A percentile compares a stretch with the other conserved stretches of the same genome.
These are phyloP conservation scores for Arenaria interpres DNA, from an alignment of 2,113 vertebrate species.

Conservation along the genomic window DNA sequence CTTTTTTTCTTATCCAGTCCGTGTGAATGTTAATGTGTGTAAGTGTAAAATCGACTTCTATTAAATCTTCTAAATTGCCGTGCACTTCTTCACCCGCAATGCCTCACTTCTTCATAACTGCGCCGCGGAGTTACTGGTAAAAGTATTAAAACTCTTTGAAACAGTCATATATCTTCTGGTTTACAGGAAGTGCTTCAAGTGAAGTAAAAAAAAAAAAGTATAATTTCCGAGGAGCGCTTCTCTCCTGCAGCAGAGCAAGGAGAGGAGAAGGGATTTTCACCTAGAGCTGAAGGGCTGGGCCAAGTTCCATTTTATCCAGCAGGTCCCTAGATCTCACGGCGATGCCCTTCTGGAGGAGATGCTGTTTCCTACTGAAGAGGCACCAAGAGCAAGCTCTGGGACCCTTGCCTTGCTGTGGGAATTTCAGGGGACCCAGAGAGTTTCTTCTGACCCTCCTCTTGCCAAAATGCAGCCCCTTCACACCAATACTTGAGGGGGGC, in stretches of 20 bases:
- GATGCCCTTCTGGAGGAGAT: not conserved
- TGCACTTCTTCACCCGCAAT: slow-evolving; percentile 46
- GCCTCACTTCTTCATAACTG: slow-evolving; percentile 25
- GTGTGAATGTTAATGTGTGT: slow-evolving; percentile 64
- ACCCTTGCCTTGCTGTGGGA: no score
- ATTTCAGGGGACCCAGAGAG: not conserved
- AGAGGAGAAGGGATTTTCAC: not conserved
- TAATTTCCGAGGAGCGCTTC: not conserved
- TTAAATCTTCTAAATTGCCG: slow-evolving; percentile 71
- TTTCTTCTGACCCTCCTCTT: not conserved
- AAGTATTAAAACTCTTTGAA: slow-evolving; percentile 68
- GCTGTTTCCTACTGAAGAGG: not conserved
- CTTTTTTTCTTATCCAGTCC: not conserved
- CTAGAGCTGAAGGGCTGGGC: not conserved
- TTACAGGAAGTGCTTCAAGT: slow-evolving; percentile 67
- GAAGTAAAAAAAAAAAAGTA: not conserved
- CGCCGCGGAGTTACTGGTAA: slow-evolving; percentile 34
- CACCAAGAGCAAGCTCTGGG: not conserved
- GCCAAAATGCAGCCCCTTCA: not conserved
- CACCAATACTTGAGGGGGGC: not conserved
- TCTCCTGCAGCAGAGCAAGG: not conserved
- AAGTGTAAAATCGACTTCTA: slow-evolving; percentile 67
- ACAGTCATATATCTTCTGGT: slow-evolving; percentile 50
- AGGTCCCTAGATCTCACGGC: not conserved
- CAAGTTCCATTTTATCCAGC: not conserved